Percentiles rank a stretch among this genome's conserved stretches.
These are phyloP conservation scores for Bradypus variegatus DNA, from an alignment of 2,797 vertebrate species.

Conservation along the genomic window DNA sequence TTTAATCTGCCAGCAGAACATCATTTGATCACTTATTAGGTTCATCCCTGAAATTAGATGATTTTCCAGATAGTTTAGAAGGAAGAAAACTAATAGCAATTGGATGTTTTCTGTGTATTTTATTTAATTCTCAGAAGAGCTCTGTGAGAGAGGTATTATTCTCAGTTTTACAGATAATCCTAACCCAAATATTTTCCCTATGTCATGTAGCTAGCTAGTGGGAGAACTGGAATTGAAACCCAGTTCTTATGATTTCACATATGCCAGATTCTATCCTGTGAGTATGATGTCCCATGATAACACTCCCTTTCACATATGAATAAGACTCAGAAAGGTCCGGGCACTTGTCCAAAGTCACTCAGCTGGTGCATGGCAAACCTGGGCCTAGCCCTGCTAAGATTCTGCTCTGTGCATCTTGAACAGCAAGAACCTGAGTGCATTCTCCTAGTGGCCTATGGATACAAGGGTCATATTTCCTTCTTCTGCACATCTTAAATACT, in stretches of 20 bases:
- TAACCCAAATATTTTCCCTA: too few relatives aligned
- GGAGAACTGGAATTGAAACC: neutral
- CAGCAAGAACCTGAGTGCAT: neutral
- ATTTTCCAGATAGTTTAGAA: neutral
- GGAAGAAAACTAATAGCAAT: neutral
- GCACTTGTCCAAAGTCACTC: neutral
- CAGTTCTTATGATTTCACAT: neutral
- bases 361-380: neutral
- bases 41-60: slow-evolving; percentile 2
- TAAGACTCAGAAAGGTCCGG: neutral
- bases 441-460: neutral
- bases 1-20: neutral
- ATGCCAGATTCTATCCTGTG: neutral
- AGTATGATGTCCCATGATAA: neutral
- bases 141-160: neutral
- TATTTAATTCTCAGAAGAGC: neutral
- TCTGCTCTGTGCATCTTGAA: neutral
- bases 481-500: neutral
- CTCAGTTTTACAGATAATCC: neutral
- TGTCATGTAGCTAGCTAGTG: neutral
- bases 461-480: too few relatives aligned
- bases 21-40: neutral
- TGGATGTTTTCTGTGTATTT: neutral
- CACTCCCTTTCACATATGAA: neutral
- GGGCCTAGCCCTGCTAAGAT: accelerated